A percentile compares a stretch with the other conserved stretches of the same genome.
Conservation (phyloP, 2,797 vertebrate genomes). For the Zonotrichia albicollis region DNA sequence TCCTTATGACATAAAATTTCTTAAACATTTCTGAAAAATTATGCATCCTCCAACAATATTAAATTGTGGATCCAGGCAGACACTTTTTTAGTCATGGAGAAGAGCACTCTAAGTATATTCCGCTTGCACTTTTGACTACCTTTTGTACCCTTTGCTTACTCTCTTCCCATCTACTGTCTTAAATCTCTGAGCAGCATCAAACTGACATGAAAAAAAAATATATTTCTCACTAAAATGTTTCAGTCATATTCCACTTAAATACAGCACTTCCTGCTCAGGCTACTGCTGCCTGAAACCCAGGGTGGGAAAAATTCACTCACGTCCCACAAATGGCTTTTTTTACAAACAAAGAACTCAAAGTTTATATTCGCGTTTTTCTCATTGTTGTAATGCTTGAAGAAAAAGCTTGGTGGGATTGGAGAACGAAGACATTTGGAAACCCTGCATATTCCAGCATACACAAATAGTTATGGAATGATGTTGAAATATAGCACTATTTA, state of each 20-base stretch:
- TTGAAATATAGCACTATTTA: not conserved
- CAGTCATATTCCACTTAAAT: not conserved
- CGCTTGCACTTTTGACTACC: not conserved
- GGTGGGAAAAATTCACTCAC: not conserved
- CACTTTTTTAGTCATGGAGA: not conserved
- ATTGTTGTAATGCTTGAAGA: not conserved
- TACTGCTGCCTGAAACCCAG: not conserved
- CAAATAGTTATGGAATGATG: not conserved
- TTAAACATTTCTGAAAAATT: not conserved
- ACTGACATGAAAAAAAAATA: not conserved
- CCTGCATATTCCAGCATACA: not conserved
- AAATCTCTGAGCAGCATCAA: not conserved
- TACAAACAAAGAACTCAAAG: not conserved
- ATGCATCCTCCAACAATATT: not conserved
- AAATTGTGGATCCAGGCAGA: not conserved
- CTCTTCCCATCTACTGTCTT: not conserved
- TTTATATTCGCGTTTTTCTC: not conserved
- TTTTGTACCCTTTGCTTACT: not conserved
- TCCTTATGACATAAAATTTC: not conserved
- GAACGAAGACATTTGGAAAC: not conserved
- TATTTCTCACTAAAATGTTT: not conserved
- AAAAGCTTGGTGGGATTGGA: not conserved
- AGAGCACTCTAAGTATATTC: accelerated
- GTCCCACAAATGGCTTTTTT: not conserved
- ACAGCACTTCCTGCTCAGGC: not conserved